Evolutionary conservation across 2,888 invertebrate species (phyloP), one percentile per base, ranked within the genome.

Genomic region (Amphiduros pacificus): DNA sequence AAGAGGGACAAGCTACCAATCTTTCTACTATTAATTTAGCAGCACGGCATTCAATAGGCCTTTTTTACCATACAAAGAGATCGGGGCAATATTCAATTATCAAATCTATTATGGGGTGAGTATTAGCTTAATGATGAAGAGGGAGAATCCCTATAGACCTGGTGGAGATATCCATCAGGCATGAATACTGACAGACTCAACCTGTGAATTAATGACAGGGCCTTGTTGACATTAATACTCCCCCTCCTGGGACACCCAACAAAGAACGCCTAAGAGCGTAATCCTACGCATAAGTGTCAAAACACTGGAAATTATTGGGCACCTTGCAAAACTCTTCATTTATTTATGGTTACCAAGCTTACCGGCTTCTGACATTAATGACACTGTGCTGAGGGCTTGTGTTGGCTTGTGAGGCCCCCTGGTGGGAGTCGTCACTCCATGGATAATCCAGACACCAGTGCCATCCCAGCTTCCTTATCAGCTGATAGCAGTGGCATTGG

Each of bases 221-320:
- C 22, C 44, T 44, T 44, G 44, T 44, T 44, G 44, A 44, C 44
- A 44, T 44, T 44, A 44, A 44, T 44, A n/a, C 44, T 4, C 44
- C 9, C n/a, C n/a, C 22, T 22, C n/a, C 44, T 44, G 5, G 44
- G 44, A 22, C 9, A n/a, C 6, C 5, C n/a, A 22, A 44, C 44
- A 44, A 44, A 9, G 44, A 22, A n/a, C n/a, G n/a, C n/a, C n/a
- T n/a, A n/a, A n/a, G n/a, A n/a, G n/a, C n/a, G n/a, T n/a, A n/a
- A n/a, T n/a, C n/a, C n/a, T n/a, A n/a, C n/a, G n/a, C n/a, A n/a
- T n/a, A n/a, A n/a, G n/a, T n/a, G n/a, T n/a, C n/a, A n/a, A n/a
- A n/a, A n/a, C n/a, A n/a, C n/a, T n/a, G n/a, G n/a, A n/a, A n/a
- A n/a, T n/a, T n/a, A n/a, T n/a, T n/a, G n/a, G n/a, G n/a, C n/a